These are phyloP conservation scores for Erebia epiphron DNA, from an alignment of 2,888 invertebrate species.

Conservation along the genomic window DNA sequence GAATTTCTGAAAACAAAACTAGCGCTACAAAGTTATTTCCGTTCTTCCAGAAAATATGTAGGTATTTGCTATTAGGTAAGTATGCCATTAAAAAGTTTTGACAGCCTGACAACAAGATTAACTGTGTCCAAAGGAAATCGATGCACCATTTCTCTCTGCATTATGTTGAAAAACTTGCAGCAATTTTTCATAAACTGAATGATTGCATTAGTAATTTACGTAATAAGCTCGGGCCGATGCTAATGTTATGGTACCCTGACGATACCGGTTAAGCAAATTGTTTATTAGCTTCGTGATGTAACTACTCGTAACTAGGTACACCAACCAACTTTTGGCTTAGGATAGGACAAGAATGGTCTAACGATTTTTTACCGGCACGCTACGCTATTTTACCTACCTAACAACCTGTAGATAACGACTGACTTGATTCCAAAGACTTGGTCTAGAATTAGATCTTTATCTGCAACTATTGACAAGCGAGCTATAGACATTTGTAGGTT, in stretches of 20 bases:
- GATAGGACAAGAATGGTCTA: constrained; percentile 4
- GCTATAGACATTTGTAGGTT: no score
- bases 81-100: constrained; percentile 9
- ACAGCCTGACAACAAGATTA: constrained; percentile 1
- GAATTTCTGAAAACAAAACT: not conserved
- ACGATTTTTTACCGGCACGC: constrained; percentile 11
- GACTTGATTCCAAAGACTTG: no score
- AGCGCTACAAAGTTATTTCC: not conserved
- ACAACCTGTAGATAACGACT: no score
- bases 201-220: constrained; percentile 57
- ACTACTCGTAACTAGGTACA: constrained; percentile 36
- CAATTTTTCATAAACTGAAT: constrained; percentile 50
- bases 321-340: constrained; percentile 14
- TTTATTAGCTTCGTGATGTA: constrained; percentile 41
- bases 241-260: constrained; percentile 42
- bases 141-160: constrained; percentile 57
- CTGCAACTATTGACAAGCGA: no score
- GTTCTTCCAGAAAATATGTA: not conserved
- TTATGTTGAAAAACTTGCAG: constrained; percentile 55
- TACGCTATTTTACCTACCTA: not conserved
- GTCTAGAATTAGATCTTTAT: no score
- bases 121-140: constrained; percentile 12
- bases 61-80: not conserved
- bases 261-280: constrained; percentile 34
- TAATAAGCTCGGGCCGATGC: constrained; percentile 53